Conservation (phyloP, 2,113 vertebrate species). For the Lophotis ruficrista region DNA sequence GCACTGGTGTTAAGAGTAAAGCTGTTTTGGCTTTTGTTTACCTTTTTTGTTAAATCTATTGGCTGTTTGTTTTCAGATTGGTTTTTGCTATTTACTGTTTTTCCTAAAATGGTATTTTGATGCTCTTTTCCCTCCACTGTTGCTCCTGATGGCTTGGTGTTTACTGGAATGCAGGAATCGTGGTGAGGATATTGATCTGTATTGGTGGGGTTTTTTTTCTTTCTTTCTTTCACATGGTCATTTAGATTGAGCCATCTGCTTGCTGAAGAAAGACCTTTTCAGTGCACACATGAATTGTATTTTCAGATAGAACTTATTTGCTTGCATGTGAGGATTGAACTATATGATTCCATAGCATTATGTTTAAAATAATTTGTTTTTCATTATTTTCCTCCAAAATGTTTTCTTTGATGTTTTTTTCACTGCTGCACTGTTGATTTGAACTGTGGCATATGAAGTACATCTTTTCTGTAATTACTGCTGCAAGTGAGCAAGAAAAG, state of each 20-base stretch:
- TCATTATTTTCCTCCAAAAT: not conserved
- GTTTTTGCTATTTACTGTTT: not conserved
- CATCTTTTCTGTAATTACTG: not conserved
- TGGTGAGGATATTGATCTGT: conserved; percentile 7
- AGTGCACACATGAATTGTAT: not conserved
- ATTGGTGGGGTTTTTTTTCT: not conserved
- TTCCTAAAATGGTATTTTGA: not conserved
- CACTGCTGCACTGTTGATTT: not conserved
- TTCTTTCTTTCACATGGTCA: conserved; percentile 14
- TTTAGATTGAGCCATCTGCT: conserved; percentile 51
- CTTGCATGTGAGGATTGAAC: not conserved
- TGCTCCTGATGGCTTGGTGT: conserved; percentile 21
- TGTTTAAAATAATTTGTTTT: not conserved
- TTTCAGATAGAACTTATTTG: not conserved
- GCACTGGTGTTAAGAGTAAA: not conserved
- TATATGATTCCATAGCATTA: not conserved
- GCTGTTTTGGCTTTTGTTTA: not conserved
- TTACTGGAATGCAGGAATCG: conserved; percentile 46
- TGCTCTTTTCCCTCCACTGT: not conserved
- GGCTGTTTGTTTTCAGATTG: conserved; percentile 21
- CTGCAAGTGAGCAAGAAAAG: not conserved
- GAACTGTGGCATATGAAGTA: not conserved
- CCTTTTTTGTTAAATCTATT: not conserved
- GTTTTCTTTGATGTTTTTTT: conserved; percentile 31
- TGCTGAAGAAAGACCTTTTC: not conserved